Evolutionary conservation across 2,888 invertebrate species (phyloP).

Genomic region (Prosapia bicincta): DNA sequence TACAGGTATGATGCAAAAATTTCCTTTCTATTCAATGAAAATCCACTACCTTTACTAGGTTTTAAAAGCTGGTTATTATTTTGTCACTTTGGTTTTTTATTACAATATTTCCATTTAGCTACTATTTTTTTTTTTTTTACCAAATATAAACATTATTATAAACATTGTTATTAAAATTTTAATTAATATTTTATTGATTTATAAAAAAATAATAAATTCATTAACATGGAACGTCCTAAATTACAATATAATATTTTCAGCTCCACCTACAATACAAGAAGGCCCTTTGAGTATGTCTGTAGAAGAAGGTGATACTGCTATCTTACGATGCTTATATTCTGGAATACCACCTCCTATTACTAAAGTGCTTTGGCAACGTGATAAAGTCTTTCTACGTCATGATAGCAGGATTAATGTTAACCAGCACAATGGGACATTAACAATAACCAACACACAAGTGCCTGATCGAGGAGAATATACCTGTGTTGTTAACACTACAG

Average conservation of each 20-base stretch:
- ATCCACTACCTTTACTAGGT: no score
- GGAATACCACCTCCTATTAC: slow-evolving; percentile 56
- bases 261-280: slow-evolving; percentile 54
- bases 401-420: slow-evolving; percentile 29
- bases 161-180: no score
- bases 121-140: no score
- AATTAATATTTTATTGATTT: no score
- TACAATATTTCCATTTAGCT: no score
- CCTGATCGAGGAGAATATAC: slow-evolving; percentile 62
- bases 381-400: slow-evolving; percentile 52
- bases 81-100: no score
- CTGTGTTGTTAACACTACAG: slow-evolving; percentile 63
- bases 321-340: slow-evolving; percentile 61
- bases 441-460: slow-evolving; percentile 51
- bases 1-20: no score
- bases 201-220: no score
- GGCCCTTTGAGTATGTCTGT: slow-evolving; percentile 56
- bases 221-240: no score
- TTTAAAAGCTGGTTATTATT: no score
- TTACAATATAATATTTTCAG: slow-evolving; percentile 52
- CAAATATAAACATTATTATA: no score
- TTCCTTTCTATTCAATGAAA: no score
- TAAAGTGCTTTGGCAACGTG: slow-evolving; percentile 64
- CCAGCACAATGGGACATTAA: slow-evolving; percentile 52
- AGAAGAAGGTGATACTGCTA: slow-evolving; percentile 63